Percentiles rank a stretch among this genome's conserved stretches.
Evolutionary conservation across 1,140 invertebrate species (phyloP).

Genomic region (Heliconius hewitsoni): DNA sequence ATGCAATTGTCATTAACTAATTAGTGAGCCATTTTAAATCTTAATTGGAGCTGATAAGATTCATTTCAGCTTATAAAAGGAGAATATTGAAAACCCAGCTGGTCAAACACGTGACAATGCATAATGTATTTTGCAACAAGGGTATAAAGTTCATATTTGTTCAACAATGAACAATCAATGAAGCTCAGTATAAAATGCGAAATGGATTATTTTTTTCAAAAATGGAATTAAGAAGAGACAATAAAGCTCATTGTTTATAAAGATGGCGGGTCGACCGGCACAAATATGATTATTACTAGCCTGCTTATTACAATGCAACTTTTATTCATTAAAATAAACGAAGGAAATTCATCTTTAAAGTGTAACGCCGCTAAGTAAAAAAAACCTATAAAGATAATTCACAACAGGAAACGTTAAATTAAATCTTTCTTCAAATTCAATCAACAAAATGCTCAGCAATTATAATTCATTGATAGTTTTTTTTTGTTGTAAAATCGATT

Average conservation of each 20-base stretch:
- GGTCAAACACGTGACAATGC: conserved; percentile 35
- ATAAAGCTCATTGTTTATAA: conserved; percentile 79
- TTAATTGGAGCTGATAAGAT: conserved; percentile 54
- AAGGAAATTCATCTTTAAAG: conserved; percentile 21
- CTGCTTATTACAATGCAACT: conserved; percentile 18
- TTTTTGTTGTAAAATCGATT: conserved; percentile 25
- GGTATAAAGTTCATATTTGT: conserved; percentile 45
- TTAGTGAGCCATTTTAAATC: conserved; percentile 59
- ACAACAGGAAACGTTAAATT: conserved; percentile 34
- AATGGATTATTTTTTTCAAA: conserved; percentile 80
- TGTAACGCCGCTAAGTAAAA: conserved; percentile 2
- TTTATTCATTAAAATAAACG: conserved; percentile 40
- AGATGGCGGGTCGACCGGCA: conserved; percentile 69
- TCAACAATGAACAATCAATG: conserved; percentile 53
- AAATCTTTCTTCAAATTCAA: conserved; percentile 36
- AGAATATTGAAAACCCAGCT: conserved; percentile 59
- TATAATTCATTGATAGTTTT: conserved; percentile 30
- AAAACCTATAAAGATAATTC: conserved; percentile 29
- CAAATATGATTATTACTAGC: conserved; percentile 57
- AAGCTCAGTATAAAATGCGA: conserved; percentile 72
- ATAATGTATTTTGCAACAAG: conserved; percentile 43
- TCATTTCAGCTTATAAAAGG: conserved; percentile 53
- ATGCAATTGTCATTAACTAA: conserved; percentile 66
- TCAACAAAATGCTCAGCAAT: conserved; percentile 26
- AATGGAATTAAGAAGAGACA: conserved; percentile 80